Evolutionary conservation across 1,140 invertebrate species (phyloP), one percentile per base, ranked within the genome.

Genomic region (Drosophila ambigua): DNA sequence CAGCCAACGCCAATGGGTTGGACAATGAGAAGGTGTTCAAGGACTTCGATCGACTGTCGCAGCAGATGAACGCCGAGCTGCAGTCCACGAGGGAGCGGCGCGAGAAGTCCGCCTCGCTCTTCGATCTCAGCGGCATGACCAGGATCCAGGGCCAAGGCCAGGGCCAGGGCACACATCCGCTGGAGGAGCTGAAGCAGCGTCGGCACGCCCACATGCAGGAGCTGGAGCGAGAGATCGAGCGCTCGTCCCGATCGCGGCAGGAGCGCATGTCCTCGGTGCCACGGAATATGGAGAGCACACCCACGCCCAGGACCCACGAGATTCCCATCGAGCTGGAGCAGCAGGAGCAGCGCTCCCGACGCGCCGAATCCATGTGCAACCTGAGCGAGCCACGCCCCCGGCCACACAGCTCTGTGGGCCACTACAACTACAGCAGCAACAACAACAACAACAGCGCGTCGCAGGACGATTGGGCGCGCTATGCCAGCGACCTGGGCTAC

Each of bases 21-120:
- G 84, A 91, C 49, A 81, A 82, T 57, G 88, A 91, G 51, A 85
- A 78, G 52, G 77, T 91, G 31, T 91, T 91, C 85, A 91, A 91
- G 85, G 90, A 91, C 73, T 91, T 91, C 49, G 90, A 91, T 13
- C 62, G 79, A 2, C 51, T 91, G 5, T 90, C 90, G 0, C 84
- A 91, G 62, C 87, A 91, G 43, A 67, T 91, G 48, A 73, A 90
- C 28, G 67, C 64, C 48, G 90, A 90, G 50, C 71, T 91, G 46
- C 81, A 87, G 3, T 65, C 77, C 9, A 79, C 88, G 8, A 83
- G 89, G 2, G 74, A 75, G 48, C 59, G 73, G 6, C 60, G 82
- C 0, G 72, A 90, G 11, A 87, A 84, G 44, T 88, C 82, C 5
- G 75, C 90, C 31, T 91, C 90, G 2, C 73, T 91, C 1, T 91